Evolutionary conservation across 1,140 invertebrate species (phyloP), one percentile per base, ranked within the genome.

Genomic region (Spodoptera litura): DNA sequence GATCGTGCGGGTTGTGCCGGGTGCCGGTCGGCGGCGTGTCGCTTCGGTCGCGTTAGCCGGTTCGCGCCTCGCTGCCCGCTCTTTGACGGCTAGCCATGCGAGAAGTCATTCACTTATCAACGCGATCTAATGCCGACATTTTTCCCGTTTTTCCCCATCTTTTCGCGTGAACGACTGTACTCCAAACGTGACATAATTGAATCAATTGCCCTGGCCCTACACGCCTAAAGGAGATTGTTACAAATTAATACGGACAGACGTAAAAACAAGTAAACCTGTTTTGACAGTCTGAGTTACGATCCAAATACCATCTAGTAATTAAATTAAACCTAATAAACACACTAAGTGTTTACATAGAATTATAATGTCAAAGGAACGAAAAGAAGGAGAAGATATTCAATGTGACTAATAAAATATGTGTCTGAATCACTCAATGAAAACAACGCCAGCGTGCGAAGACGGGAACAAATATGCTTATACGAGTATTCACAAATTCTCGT

Each of bases 41-140:
- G 58, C 13, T 49, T 49, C 58, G 68, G 61, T 15, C 53, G 85
- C 75, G 74, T 64, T 80, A 83, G 75, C 75, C 77, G 71, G 73
- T 84, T 89, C 85, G 83, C 90, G 90, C 85, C 84, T 89, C 83
- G 83, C 84, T 85, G 86, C 76, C 71, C 88, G 88, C 91, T 88
- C 93, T 94, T 94, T 94, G 91, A 93, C 84, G 78, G 77, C 85
- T 91, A 91, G 81, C 89, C 91, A 93, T 94, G 91, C 91, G 91
- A 88, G 87, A 92, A 93, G 88, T 94, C 91, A 94, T 93, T 90
- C 93, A 94, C 91, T 93, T 93, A 92, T 87, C 87, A 88, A 84
- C 88, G 88, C 87, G 88, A 92, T 94, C 91, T 89, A 89, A 88
- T 89, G 84, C 84, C 85, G 86, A 89, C 86, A 90, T 93, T 94